A percentile compares a stretch with the other conserved stretches of the same genome.
These are phyloP conservation scores for Diplodus puntazzo DNA, from an alignment of 2,797 vertebrate genomes.

Conservation along the genomic window DNA sequence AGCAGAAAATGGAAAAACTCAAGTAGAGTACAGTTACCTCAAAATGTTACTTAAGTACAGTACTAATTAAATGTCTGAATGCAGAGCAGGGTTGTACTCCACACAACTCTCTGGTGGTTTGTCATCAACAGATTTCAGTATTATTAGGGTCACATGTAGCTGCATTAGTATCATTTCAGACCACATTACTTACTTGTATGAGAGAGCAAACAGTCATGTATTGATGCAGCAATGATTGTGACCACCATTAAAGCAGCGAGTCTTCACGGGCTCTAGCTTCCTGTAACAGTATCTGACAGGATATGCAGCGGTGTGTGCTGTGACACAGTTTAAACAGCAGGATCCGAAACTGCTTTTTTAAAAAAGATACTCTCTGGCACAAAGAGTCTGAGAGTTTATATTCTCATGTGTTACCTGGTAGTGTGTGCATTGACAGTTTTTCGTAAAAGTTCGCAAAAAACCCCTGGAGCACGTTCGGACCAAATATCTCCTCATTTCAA, in stretches of 20 bases:
- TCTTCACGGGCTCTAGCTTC: slow-evolving; percentile 25
- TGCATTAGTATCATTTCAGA: not conserved
- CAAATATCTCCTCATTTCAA: not conserved
- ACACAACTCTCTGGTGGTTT: not conserved
- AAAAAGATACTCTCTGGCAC: not conserved
- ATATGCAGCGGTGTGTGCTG: slow-evolving; percentile 31
- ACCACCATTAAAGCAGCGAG: not conserved
- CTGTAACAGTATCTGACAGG: slow-evolving; percentile 53
- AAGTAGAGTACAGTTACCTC: no score
- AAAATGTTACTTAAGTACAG: no score
- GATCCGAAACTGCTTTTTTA: slow-evolving; percentile 58
- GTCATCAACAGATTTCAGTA: slow-evolving; percentile 6
- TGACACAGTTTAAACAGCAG: slow-evolving; percentile 20
- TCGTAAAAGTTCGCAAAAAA: not conserved
- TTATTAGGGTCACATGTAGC: not conserved
- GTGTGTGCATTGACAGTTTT: not conserved
- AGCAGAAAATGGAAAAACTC: no score
- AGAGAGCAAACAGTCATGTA: not conserved
- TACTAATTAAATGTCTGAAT: not conserved
- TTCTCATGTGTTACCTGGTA: not conserved
- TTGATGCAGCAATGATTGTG: slow-evolving; percentile 6
- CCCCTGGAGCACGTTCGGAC: not conserved
- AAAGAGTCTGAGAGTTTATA: not conserved
- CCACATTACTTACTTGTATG: not conserved
- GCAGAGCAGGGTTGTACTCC: not conserved